These are phyloP conservation scores for Lanistes nyassanus DNA, from an alignment of 1,140 invertebrate genomes.

Conservation along the genomic window DNA sequence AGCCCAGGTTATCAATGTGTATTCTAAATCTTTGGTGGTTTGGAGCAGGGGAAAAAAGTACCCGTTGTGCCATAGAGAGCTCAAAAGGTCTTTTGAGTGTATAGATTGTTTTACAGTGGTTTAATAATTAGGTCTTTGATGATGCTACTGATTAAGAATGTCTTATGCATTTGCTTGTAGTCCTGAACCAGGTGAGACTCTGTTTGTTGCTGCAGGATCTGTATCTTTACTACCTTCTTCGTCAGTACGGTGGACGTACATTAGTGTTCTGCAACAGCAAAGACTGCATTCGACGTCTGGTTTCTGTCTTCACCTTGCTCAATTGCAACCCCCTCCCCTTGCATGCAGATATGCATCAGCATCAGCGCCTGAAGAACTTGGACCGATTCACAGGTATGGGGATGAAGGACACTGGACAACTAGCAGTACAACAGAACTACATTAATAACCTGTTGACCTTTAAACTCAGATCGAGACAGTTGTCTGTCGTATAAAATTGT, in stretches of 20 bases:
- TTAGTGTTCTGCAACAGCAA: slow-evolving; percentile 98
- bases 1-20: too few relatives aligned
- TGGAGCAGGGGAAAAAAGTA: too few relatives aligned
- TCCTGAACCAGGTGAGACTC: background rate
- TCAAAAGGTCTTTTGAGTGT: too few relatives aligned
- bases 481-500: too few relatives aligned
- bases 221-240: slow-evolving; percentile 93
- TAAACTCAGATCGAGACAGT: too few relatives aligned
- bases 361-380: slow-evolving; percentile 92
- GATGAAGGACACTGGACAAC: too few relatives aligned
- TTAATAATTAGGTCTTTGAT: background rate
- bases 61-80: too few relatives aligned
- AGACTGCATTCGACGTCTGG: slow-evolving; percentile 86
- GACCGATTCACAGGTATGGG: slow-evolving; percentile 85
- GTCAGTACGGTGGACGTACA: slow-evolving; percentile 84
- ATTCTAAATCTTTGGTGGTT: too few relatives aligned
- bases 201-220: slow-evolving; percentile 73
- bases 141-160: background rate
- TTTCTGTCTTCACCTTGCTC: slow-evolving; percentile 84
- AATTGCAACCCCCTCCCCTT: slow-evolving; percentile 83
- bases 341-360: slow-evolving; percentile 95
- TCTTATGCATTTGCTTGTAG: background rate
- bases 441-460: too few relatives aligned
- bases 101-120: slow-evolving; percentile 1
- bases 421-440: too few relatives aligned